Evolutionary conservation across 2,888 invertebrate species (phyloP), one percentile per base, ranked within the genome.

Genomic region (Dicyrtoma fusca): DNA sequence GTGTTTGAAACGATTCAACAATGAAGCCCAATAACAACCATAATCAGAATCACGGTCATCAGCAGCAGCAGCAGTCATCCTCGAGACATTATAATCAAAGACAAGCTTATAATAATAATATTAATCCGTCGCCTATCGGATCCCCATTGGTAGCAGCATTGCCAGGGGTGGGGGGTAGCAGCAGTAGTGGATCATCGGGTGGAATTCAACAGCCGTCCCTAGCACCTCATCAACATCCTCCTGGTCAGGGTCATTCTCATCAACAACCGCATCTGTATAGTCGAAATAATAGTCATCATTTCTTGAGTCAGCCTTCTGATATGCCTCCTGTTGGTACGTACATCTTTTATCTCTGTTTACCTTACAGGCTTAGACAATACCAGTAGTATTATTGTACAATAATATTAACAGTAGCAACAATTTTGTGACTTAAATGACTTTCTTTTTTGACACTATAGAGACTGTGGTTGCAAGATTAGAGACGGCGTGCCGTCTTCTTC

Each of bases 391-490:
- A n/a, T n/a, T 34, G 34, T 34, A 34, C 8, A 34, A 34, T 34
- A 3, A 34, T 34, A 34, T 34, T 65, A 14, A 23, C 17, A 45
- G 11, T 49, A n/a, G 34, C 34, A 34, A 34, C 34, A n/a, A n/a
- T 57, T 65, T 5, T 51, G 51, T 64, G 6, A 44, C 45, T 49
- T 51, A 51, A 51, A 25, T 1, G 2, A 57, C 14, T 19, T 57
- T 17, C 19, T 17, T 61, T 34, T 34, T 34, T 34, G 34, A 34
- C 3, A 53, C 65, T 53, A 17, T 53, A 77, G 80, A 80, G 64
- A 77, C 80, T n/a, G 78, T 79, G 4, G 79, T 80, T 13, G 80
- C 79, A 1, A 47, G 79, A 65, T 69, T 80, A 23, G 80, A 80
- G 62, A 80, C 80, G 1, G 76, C 77, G 14, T 77, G 77, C 57